These are phyloP conservation scores for Plodia interpunctella DNA, from an alignment of 1,140 invertebrate genomes.

Conservation along the genomic window DNA sequence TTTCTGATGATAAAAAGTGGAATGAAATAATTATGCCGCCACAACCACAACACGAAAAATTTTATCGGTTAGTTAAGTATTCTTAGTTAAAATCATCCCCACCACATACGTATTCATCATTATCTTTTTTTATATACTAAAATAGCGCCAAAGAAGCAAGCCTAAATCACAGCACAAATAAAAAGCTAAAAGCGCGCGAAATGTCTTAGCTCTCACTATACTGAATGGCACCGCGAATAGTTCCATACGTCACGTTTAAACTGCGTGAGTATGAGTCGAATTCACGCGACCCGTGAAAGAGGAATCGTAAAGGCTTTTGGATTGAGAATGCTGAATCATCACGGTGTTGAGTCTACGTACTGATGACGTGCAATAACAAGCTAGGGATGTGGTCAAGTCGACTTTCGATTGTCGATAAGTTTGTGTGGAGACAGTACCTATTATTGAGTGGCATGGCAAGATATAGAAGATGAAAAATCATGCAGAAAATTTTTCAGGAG, in stretches of 20 bases:
- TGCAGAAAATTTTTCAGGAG: too few species aligned
- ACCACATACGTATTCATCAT: too few species aligned
- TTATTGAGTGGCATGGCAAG: too few species aligned
- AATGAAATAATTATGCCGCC: too few species aligned
- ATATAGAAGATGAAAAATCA: too few species aligned
- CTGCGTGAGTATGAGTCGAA: conserved; percentile 48
- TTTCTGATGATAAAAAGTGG: too few species aligned
- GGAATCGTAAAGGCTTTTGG: conserved; percentile 67
- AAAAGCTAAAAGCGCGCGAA: conserved; percentile 9
- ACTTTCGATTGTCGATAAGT: conserved; percentile 3
- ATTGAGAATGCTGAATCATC: conserved; percentile 70
- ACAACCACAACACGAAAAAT: too few species aligned
- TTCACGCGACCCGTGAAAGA: conserved; percentile 36
- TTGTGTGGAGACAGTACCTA: not conserved
- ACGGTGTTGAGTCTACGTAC: conserved; percentile 39
- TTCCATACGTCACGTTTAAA: conserved; percentile 26
- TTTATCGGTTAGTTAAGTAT: too few species aligned
- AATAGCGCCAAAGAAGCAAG: not conserved
- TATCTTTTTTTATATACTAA: too few species aligned
- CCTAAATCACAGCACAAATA: conserved; percentile 10
- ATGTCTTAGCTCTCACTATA: not conserved
- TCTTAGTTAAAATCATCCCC: too few species aligned
- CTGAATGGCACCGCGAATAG: conserved; percentile 11
- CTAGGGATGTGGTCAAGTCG: conserved; percentile 31
- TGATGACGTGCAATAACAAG: conserved; percentile 66